These are phyloP conservation scores for Lasioglossum morio DNA, from an alignment of 2,888 invertebrate genomes.

Conservation along the genomic window DNA sequence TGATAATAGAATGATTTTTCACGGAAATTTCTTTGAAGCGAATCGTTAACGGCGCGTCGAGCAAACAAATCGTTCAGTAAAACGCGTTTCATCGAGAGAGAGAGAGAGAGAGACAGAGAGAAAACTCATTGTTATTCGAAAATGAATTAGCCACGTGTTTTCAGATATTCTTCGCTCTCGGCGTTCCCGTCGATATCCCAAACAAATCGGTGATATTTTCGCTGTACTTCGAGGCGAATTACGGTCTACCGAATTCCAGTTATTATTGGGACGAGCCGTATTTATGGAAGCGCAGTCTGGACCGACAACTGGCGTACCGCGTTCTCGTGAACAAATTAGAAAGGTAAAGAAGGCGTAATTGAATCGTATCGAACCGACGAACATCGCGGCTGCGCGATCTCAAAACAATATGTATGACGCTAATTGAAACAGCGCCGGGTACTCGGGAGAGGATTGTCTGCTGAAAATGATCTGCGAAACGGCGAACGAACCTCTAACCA, in stretches of 20 bases:
- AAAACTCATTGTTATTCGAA: not conserved
- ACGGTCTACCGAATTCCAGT: conserved; percentile 86
- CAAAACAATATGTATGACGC: not conserved
- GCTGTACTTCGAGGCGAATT: conserved; percentile 91
- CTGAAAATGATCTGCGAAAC: conserved; percentile 89
- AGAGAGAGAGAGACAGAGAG: no score
- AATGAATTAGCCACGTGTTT: not conserved
- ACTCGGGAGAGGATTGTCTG: conserved; percentile 87
- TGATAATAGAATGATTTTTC: no score
- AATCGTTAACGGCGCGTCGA: not conserved
- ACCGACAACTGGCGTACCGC: conserved; percentile 86
- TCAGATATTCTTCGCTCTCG: conserved; percentile 89
- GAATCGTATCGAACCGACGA: not conserved
- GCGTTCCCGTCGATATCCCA: conserved; percentile 89
- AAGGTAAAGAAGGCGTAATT: conserved; percentile 84
- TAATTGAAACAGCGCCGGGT: conserved; percentile 80
- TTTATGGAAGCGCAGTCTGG: conserved; percentile 83
- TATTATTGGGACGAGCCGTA: conserved; percentile 65
- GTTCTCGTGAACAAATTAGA: conserved; percentile 86
- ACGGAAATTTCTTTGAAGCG: no score
- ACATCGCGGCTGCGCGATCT: not conserved
- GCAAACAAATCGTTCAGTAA: not conserved
- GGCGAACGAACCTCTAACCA: conserved; percentile 84
- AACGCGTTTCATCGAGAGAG: conserved; percentile 4
- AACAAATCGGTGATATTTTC: conserved; percentile 90